A percentile compares a stretch with the other conserved stretches of the same genome.
Conservation (phyloP, 2,888 invertebrate species). For the Cerastis rubricosa region DNA sequence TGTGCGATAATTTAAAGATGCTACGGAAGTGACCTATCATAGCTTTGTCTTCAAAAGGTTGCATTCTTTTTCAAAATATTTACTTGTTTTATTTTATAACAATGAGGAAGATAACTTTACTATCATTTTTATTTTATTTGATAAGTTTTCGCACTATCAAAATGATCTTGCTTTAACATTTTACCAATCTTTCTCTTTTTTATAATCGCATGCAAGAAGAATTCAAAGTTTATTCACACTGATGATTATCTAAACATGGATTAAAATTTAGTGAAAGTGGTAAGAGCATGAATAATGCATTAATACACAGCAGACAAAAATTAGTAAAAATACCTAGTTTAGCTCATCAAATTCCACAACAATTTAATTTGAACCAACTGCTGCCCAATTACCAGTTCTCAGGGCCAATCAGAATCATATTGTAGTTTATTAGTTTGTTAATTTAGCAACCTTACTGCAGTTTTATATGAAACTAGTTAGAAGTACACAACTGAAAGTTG, state of each 20-base stretch:
- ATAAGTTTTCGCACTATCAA: not conserved
- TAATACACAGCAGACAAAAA: constrained; percentile 46
- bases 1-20: not conserved
- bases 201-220: constrained; percentile 35
- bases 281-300: constrained; percentile 46
- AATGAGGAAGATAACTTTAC: not conserved
- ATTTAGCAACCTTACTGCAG: constrained; percentile 12
- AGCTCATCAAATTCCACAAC: constrained; percentile 29
- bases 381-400: constrained; percentile 26
- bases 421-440: not conserved
- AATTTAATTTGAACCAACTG: constrained; percentile 34
- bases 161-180: not conserved
- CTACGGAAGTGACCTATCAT: not conserved
- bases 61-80: not conserved
- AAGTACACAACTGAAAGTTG: constrained; percentile 17
- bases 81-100: not conserved
- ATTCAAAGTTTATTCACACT: constrained; percentile 20
- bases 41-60: not conserved
- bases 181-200: constrained; percentile 36
- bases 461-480: constrained; percentile 27
- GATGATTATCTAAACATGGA: constrained; percentile 48
- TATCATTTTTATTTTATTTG: not conserved
- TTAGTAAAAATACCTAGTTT: constrained; percentile 15
- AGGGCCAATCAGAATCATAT: constrained; percentile 47
- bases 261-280: constrained; percentile 56